phyloP scores from a whole-genome alignment of 2,888 invertebrate species.

The Eupithecia centaureata region DNA sequence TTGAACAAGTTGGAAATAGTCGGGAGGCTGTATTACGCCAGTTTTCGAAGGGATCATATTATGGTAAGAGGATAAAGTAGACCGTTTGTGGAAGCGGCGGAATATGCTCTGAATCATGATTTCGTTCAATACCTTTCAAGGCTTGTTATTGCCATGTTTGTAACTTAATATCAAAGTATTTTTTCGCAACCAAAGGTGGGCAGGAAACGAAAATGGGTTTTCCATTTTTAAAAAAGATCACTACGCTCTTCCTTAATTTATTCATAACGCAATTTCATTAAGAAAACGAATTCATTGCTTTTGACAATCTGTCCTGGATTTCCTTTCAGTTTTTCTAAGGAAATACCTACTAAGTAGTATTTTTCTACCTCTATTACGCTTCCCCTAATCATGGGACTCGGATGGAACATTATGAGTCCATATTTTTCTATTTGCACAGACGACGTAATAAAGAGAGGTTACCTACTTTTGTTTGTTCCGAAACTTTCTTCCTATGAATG shows the following conservation, averaged over 20 bases:
- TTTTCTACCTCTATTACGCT: not conserved
- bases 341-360: not conserved
- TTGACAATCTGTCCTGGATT: not conserved
- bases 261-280: not conserved
- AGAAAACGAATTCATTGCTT: not conserved
- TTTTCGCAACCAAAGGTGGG: no score
- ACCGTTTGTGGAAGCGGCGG: slow-evolving; percentile 36
- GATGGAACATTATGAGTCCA: slow-evolving; percentile 45
- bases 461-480: slow-evolving; percentile 54
- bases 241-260: not conserved
- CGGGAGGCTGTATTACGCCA: slow-evolving; percentile 11
- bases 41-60: slow-evolving; percentile 57
- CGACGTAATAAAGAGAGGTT: slow-evolving; percentile 61
- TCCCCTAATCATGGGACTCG: slow-evolving; percentile 37
- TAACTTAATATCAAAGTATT: not conserved
- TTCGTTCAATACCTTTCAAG: slow-evolving; percentile 44
- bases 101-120: slow-evolving; percentile 43
- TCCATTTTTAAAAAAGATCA: not conserved
- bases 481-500: slow-evolving; percentile 60
- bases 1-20: slow-evolving; percentile 23
- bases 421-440: slow-evolving; percentile 59
- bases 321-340: slow-evolving; percentile 1
- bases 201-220: no score
- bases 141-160: slow-evolving; percentile 24
- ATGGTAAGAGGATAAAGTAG: slow-evolving; percentile 66